These are phyloP conservation scores for Drosophila elegans DNA, from an alignment of 1,140 invertebrate species.

Conservation along the genomic window DNA sequence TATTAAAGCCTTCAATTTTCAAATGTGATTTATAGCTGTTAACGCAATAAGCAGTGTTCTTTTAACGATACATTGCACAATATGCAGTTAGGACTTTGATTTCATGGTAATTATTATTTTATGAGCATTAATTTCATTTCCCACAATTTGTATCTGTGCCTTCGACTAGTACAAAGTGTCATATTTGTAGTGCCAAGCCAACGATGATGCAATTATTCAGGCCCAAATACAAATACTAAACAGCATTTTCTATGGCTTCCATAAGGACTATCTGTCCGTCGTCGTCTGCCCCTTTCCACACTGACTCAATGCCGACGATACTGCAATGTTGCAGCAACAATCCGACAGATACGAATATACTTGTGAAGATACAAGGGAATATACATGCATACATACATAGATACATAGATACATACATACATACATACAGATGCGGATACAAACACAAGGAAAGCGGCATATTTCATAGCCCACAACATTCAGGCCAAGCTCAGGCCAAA, in stretches of 20 bases:
- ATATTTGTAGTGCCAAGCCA: conserved; percentile 20
- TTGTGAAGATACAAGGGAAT: conserved; percentile 16
- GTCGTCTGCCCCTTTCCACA: conserved; percentile 16
- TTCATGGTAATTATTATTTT: background rate
- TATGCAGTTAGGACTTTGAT: background rate
- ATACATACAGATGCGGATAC: conserved; percentile 3
- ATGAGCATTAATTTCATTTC: background rate
- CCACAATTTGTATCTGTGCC: background rate
- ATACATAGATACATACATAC: no score
- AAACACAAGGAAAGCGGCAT: conserved; percentile 39
- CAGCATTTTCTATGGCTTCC: conserved; percentile 42
- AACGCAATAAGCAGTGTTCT: no score
- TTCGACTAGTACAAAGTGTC: conserved; percentile 13
- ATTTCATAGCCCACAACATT: conserved; percentile 59
- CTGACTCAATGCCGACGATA: conserved; percentile 17
- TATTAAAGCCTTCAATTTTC: no score
- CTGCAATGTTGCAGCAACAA: conserved; percentile 53
- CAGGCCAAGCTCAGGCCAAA: conserved; percentile 65
- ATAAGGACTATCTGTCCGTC: conserved; percentile 31
- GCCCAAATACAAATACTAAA: conserved; percentile 22
- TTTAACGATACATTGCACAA: no score
- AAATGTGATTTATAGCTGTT: no score
- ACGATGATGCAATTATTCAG: conserved; percentile 44
- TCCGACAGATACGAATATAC: conserved; percentile 33
- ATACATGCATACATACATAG: conserved; percentile 11